Evolutionary conservation across 2,797 vertebrate species (phyloP).

Genomic region (Chaetophractus vellerosus): DNA sequence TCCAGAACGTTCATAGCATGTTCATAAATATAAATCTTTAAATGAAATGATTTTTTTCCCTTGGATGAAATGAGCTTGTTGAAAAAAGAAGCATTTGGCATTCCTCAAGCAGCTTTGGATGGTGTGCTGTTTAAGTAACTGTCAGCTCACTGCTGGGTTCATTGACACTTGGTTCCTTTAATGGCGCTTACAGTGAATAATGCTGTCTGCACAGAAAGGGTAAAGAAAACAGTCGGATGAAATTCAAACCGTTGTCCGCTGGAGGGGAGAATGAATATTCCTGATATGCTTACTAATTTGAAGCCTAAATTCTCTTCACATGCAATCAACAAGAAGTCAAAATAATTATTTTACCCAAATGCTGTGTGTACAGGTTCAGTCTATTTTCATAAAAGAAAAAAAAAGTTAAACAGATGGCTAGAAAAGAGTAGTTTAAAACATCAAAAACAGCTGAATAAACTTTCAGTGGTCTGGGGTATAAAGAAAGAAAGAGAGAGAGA

Average conservation of each 20-base stretch:
- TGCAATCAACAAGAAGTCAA: slow-evolving; percentile 90
- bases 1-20: slow-evolving; percentile 84
- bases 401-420: slow-evolving; percentile 93
- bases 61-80: slow-evolving; percentile 82
- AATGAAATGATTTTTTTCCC: slow-evolving; percentile 80
- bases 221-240: slow-evolving; percentile 89
- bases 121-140: slow-evolving; percentile 89
- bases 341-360: slow-evolving; percentile 91
- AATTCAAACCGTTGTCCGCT: slow-evolving; percentile 82
- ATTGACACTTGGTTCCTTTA: slow-evolving; percentile 89
- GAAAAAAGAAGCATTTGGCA: slow-evolving; percentile 86
- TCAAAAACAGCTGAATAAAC: slow-evolving; percentile 95
- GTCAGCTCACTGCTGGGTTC: slow-evolving; percentile 89
- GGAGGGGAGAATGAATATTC: slow-evolving; percentile 88
- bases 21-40: slow-evolving; percentile 86
- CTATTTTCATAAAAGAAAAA: slow-evolving; percentile 89
- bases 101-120: slow-evolving; percentile 89
- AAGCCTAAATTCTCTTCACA: slow-evolving; percentile 86
- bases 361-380: slow-evolving; percentile 82
- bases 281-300: slow-evolving; percentile 88
- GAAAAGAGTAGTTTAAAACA: slow-evolving; percentile 91
- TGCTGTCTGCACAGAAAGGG: slow-evolving; percentile 88
- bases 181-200: slow-evolving; percentile 90
- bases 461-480: slow-evolving; percentile 86
- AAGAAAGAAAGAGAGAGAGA: background rate